phyloP scores from a whole-genome alignment of 2,797 vertebrate genomes.

The Acanthurus leucopareius region DNA sequence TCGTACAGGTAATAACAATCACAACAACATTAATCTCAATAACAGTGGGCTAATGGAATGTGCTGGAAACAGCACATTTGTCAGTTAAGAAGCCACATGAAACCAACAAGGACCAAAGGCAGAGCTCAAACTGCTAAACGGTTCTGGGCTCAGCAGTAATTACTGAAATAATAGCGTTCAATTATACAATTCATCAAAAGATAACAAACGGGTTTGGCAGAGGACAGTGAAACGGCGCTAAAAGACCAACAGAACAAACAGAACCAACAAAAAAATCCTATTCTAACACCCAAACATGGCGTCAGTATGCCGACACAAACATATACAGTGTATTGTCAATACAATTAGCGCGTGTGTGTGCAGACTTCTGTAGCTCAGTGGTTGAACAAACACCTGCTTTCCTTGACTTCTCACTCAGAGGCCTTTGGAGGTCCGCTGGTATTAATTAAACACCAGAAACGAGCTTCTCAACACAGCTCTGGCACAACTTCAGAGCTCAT shows the following conservation, averaged over 20 bases:
- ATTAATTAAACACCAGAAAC: constrained; percentile 76
- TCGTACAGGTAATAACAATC: constrained; percentile 55
- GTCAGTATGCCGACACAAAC: not conserved
- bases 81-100: constrained; percentile 48
- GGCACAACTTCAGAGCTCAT: constrained; percentile 52
- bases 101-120: constrained; percentile 29
- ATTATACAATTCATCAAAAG: constrained; percentile 40
- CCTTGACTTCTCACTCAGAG: constrained; percentile 57
- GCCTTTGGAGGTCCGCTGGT: constrained; percentile 68
- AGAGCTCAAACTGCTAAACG: constrained; percentile 31
- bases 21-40: constrained; percentile 71
- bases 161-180: constrained; percentile 32
- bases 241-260: not conserved
- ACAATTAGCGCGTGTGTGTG: constrained; percentile 14
- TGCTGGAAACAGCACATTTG: constrained; percentile 57
- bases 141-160: constrained; percentile 42
- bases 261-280: not conserved
- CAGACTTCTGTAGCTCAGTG: constrained; percentile 28
- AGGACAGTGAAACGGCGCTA: not conserved
- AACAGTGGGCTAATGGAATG: constrained; percentile 54
- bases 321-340: constrained; percentile 4
- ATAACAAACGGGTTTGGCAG: constrained; percentile 23
- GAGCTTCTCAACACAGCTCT: constrained; percentile 59
- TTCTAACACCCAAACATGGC: not conserved
- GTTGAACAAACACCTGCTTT: constrained; percentile 60